Conservation (phyloP, 2,888 invertebrate genomes). For the Lutraria lutraria region DNA sequence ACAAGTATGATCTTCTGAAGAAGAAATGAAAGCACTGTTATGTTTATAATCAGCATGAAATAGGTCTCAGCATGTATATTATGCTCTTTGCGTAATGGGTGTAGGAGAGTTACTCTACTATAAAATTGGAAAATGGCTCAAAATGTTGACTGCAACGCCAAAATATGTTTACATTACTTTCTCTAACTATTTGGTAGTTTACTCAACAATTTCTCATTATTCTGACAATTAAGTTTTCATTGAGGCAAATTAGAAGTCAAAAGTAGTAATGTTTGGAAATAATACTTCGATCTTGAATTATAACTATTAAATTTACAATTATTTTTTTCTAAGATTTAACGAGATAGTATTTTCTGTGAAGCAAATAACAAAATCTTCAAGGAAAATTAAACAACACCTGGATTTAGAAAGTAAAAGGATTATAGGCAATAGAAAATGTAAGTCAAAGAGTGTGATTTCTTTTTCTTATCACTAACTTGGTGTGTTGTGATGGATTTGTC, state of each 20-base stretch:
- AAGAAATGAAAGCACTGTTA: conserved; percentile 30
- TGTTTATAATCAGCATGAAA: conserved; percentile 61
- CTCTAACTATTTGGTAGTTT: conserved; percentile 20
- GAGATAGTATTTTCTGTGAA: not conserved
- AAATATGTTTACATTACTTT: conserved; percentile 45
- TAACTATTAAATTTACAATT: not conserved
- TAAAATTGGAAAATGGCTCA: conserved; percentile 54
- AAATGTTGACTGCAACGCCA: conserved; percentile 47
- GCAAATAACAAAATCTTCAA: not conserved
- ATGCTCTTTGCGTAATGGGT: conserved; percentile 43
- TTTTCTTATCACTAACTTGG: not conserved
- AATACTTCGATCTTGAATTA: not conserved
- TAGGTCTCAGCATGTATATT: conserved; percentile 45
- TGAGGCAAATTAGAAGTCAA: not conserved
- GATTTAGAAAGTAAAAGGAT: not conserved
- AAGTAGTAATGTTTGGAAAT: not conserved
- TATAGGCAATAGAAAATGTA: conserved; percentile 1
- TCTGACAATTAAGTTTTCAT: not conserved
- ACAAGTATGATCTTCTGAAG: conserved; percentile 34
- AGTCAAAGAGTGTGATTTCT: conserved; percentile 21
- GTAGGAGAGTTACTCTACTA: conserved; percentile 42
- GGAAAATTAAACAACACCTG: not conserved
- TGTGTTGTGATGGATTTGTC: not conserved
- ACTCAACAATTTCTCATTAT: not conserved
- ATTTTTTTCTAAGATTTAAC: not conserved